Evolutionary conservation across 2,888 invertebrate genomes (phyloP).

Genomic region (Reticulitermes lucifugus): DNA sequence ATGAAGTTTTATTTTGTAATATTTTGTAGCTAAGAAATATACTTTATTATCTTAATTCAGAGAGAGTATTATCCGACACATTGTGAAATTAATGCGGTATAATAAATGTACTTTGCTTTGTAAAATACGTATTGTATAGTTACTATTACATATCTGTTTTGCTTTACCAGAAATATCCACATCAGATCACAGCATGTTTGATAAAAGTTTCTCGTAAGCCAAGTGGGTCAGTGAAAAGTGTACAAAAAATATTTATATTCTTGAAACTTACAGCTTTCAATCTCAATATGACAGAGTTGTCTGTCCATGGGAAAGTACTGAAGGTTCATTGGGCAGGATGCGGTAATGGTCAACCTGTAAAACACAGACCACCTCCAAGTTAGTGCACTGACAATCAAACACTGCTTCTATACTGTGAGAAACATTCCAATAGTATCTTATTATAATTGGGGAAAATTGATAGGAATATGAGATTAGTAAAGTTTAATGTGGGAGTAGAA

Average conservation of each 20-base stretch:
- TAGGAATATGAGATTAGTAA: no score
- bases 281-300: slow-evolving; percentile 94
- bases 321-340: slow-evolving; percentile 95
- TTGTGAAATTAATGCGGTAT: background rate
- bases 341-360: slow-evolving; percentile 92
- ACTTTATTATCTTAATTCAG: background rate
- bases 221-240: slow-evolving; percentile 6
- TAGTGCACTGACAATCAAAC: background rate
- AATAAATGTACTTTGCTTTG: no score
- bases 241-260: background rate
- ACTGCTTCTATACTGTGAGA: no score
- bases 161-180: background rate
- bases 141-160: no score
- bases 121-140: no score
- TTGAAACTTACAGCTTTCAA: slow-evolving; percentile 95
- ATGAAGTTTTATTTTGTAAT: background rate
- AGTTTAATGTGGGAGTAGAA: no score
- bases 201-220: background rate
- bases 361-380: slow-evolving; percentile 49
- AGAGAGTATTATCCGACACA: background rate
- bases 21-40: background rate
- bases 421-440: no score
- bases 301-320: slow-evolving; percentile 98
- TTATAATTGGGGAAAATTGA: no score
- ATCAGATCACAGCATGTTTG: slow-evolving; percentile 3